phyloP scores from a whole-genome alignment of 1,140 invertebrate species.

The Drosophila kanapiae region DNA sequence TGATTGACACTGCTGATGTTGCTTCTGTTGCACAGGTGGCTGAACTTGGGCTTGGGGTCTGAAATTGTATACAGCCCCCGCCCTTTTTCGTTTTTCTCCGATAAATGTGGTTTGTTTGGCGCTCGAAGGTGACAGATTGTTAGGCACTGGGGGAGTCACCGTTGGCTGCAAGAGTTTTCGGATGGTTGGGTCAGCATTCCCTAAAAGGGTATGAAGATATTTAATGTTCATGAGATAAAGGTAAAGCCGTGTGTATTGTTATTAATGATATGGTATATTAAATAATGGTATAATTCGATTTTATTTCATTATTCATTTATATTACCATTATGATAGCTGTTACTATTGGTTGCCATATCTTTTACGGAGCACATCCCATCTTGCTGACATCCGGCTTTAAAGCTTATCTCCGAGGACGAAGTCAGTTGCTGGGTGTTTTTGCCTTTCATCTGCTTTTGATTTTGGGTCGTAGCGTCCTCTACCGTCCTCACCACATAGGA shows the following conservation, averaged over 20 bases:
- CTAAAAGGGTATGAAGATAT: not conserved
- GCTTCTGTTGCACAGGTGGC: not conserved
- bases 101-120: not conserved
- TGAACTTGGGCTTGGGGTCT: not conserved
- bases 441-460: conserved; percentile 16
- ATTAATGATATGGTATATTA: no score
- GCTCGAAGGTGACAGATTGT: not conserved
- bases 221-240: not conserved
- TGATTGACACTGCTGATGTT: not conserved
- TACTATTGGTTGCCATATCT: not conserved
- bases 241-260: no score
- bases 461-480: conserved; percentile 38
- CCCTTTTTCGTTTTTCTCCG: not conserved
- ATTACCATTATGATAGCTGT: not conserved
- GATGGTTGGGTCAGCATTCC: no score
- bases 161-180: not conserved
- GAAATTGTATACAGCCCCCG: not conserved
- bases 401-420: not conserved
- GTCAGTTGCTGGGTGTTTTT: not conserved
- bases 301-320: no score
- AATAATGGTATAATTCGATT: no score
- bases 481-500: conserved; percentile 52
- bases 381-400: no score
- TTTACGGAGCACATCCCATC: not conserved
- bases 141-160: not conserved